Evolutionary conservation across 2,113 vertebrate genomes (phyloP).

Genomic region (Crotophaga sulcirostris): DNA sequence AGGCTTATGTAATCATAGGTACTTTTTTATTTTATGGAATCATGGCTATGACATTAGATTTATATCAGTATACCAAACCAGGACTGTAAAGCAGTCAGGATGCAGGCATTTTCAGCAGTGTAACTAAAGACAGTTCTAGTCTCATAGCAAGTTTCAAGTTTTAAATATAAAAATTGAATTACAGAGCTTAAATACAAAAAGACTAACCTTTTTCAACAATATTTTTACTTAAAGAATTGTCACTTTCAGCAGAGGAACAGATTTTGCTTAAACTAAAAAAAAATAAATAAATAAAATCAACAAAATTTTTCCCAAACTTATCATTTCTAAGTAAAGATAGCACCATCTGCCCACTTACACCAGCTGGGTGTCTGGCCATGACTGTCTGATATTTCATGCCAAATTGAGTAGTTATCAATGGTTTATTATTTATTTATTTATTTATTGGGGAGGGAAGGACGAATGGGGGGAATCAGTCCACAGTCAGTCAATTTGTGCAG

Average conservation of each 20-base stretch:
- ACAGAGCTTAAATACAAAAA: slow-evolving; percentile 50
- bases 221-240: slow-evolving; percentile 54
- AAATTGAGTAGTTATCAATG: slow-evolving; percentile 58
- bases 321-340: slow-evolving; percentile 51
- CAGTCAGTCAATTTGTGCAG: not conserved
- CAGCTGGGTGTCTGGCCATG: slow-evolving; percentile 66
- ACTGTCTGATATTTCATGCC: slow-evolving; percentile 54
- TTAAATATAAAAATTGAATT: slow-evolving; percentile 12
- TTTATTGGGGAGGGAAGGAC: too few species aligned
- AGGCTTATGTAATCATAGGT: not conserved
- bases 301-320: slow-evolving; percentile 46
- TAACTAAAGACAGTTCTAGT: not conserved
- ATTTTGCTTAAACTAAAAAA: slow-evolving; percentile 48
- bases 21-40: not conserved
- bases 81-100: not conserved
- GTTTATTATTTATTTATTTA: slow-evolving; percentile 53
- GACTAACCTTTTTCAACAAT: slow-evolving; percentile 56
- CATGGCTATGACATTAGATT: not conserved
- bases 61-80: not conserved
- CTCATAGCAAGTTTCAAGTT: not conserved
- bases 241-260: slow-evolving; percentile 54
- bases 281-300: not conserved
- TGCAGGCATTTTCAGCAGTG: not conserved
- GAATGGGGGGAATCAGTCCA: not conserved
- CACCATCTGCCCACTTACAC: slow-evolving; percentile 65